A percentile compares a stretch with the other conserved stretches of the same genome.
Evolutionary conservation across 2,113 vertebrate genomes (phyloP).

Genomic region (Asarcornis scutulata): DNA sequence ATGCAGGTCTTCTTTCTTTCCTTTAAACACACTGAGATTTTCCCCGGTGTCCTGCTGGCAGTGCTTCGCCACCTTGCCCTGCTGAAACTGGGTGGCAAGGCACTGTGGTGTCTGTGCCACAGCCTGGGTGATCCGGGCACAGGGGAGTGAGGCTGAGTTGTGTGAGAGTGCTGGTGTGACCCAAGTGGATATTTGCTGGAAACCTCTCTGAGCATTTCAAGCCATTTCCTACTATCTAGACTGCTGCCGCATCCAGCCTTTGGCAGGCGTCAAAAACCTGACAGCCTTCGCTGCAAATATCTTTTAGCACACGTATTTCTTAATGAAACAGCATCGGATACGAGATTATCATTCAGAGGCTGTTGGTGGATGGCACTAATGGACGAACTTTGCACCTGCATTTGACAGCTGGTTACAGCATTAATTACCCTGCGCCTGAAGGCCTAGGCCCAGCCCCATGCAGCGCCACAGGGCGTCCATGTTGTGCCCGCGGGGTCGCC

Average conservation of each 20-base stretch:
- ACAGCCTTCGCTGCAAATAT: not conserved
- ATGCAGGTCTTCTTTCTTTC: not conserved
- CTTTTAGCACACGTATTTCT: constrained; percentile 52
- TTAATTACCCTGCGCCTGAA: constrained; percentile 81
- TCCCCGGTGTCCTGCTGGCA: not conserved
- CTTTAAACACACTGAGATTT: not conserved
- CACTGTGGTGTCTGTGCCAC: accelerated
- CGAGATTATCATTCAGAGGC: constrained; percentile 75
- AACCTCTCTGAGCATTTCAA: not conserved
- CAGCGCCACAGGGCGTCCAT: not conserved
- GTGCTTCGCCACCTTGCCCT: not conserved
- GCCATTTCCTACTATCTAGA: constrained; percentile 2
- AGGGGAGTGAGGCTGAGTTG: not conserved
- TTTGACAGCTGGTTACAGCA: constrained; percentile 84
- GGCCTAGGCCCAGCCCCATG: constrained; percentile 67
- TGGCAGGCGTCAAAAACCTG: not conserved
- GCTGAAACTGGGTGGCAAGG: not conserved
- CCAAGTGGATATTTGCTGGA: not conserved
- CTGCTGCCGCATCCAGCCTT: not conserved
- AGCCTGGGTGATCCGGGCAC: not conserved
- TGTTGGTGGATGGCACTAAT: constrained; percentile 70
- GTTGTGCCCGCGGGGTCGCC: not conserved
- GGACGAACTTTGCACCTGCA: constrained; percentile 78
- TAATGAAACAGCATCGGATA: constrained; percentile 66
- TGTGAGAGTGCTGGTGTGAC: not conserved